Evolutionary conservation across 2,888 invertebrate genomes (phyloP), one percentile per base, ranked within the genome.

Genomic region (Chrysodeixis includens): DNA sequence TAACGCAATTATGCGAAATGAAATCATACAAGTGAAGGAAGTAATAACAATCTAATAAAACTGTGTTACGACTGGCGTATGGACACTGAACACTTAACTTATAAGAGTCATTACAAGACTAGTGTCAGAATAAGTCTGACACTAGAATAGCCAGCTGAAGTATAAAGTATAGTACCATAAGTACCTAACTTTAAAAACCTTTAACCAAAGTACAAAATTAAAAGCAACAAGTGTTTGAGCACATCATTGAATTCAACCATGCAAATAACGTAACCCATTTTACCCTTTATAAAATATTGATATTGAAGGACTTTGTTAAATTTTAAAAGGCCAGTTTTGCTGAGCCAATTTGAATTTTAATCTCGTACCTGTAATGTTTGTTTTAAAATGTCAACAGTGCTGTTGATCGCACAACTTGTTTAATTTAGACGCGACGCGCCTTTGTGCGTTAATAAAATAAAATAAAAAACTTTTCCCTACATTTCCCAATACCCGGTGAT

Each of bases 401-500:
- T 69, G 78, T 74, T 77, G 68, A 79, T 77, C 66, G 79, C 62
- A 67, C 78, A 84, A 85, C 85, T 86, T 88, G 87, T 90, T 90
- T 90, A 89, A 90, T 90, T 90, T 87, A 75, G 84, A 75, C 86
- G 79, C 83, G 78, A 83, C 82, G 83, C 85, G 88, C 90, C 90
- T 90, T 89, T 91, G 87, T 87, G 86, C 76, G 76, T 78, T 87
- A 84, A 86, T 86, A 85, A 87, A 88, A 88, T 86, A 85, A 86
- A 86, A 40, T 40, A 40, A 87, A 87, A 86, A 83, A 61, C 71
- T 81, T 79, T 84, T 81, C 66, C 79, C 81, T 83, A 84, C 82
- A 83, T 84, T 84, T 81, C 73, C 76, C 79, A 82, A 85, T 81
- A 79, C 75, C 70, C 71, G 76, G 69, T 76, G 78, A 84, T 79